Percentiles rank a stretch among this genome's conserved stretches.
These are phyloP conservation scores for Ormyrus thymus DNA, from an alignment of 2,888 invertebrate genomes.

Conservation along the genomic window DNA sequence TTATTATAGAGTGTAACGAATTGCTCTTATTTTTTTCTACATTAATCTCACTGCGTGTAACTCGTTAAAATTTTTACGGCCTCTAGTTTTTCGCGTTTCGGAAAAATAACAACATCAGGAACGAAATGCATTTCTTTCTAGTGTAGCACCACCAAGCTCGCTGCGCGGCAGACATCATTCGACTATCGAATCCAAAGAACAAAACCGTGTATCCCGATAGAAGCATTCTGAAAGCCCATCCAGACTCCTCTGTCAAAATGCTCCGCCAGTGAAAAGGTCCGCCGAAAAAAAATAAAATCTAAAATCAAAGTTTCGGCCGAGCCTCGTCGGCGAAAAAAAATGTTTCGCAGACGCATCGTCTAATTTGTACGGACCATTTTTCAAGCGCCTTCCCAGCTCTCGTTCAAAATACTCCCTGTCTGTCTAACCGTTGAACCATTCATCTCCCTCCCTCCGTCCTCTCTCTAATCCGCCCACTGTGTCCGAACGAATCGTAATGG, in stretches of 20 bases:
- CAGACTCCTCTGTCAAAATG: not conserved
- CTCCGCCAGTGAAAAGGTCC: not conserved
- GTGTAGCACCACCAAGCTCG: not conserved
- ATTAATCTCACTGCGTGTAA: not conserved
- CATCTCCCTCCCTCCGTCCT: slow-evolving; percentile 11
- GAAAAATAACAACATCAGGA: not conserved
- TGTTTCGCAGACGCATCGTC: slow-evolving; percentile 5
- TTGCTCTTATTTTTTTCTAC: slow-evolving; percentile 4
- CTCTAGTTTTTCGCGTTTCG: not conserved
- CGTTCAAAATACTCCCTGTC: slow-evolving; percentile 25
- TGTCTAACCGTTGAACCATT: slow-evolving; percentile 34
- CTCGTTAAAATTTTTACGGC: not conserved
- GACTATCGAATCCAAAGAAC: slow-evolving; percentile 1
- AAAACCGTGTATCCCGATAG: slow-evolving; percentile 22
- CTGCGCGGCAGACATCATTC: not conserved
- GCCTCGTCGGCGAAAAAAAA: not conserved
- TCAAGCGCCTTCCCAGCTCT: slow-evolving; percentile 36
- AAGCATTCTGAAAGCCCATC: slow-evolving; percentile 7
- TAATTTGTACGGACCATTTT: slow-evolving; percentile 35
- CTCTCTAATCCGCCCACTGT: slow-evolving; percentile 43
- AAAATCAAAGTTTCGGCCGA: not conserved
- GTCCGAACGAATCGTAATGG: slow-evolving; percentile 52
- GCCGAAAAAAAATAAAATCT: not conserved
- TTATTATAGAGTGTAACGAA: not conserved
- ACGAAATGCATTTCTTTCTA: slow-evolving; percentile 3